A percentile compares a stretch with the other conserved stretches of the same genome.
phyloP scores from a whole-genome alignment of 2,888 invertebrate species.

The Himalopsyche kuldschensis region DNA sequence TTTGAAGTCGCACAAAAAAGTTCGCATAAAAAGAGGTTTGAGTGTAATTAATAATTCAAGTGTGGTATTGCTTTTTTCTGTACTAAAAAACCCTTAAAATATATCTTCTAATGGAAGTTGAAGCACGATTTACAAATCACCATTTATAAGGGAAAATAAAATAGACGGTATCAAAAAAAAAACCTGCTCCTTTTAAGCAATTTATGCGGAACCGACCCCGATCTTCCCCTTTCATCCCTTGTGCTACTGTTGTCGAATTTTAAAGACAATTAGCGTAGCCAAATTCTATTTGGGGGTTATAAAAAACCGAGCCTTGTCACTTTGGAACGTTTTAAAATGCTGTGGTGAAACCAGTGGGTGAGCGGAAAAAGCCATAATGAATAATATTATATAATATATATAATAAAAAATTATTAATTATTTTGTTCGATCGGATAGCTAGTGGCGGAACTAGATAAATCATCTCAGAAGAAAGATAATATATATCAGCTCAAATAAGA shows the following conservation, averaged over 20 bases:
- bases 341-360: neutral
- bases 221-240: constrained; percentile 27
- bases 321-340: constrained; percentile 36
- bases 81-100: too few relatives aligned
- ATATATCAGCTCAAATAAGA: too few relatives aligned
- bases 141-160: neutral
- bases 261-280: constrained; percentile 39
- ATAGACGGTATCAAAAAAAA: neutral
- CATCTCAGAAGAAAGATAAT: too few relatives aligned
- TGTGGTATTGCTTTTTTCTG: too few relatives aligned
- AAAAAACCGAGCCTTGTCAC: constrained; percentile 32
- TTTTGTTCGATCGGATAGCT: too few relatives aligned
- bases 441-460: too few relatives aligned
- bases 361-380: neutral
- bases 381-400: too few relatives aligned
- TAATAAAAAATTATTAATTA: too few relatives aligned
- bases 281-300: constrained; percentile 33
- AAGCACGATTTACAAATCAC: neutral
- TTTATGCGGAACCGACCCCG: constrained; percentile 20
- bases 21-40: too few relatives aligned
- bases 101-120: too few relatives aligned
- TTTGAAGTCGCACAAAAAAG: too few relatives aligned
- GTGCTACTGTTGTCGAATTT: constrained; percentile 36
- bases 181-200: constrained; percentile 6
- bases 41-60: too few relatives aligned